A percentile compares a stretch with the other conserved stretches of the same genome.
Conservation (phyloP, 2,113 vertebrate species). For the Puffinus mauretanicus region DNA sequence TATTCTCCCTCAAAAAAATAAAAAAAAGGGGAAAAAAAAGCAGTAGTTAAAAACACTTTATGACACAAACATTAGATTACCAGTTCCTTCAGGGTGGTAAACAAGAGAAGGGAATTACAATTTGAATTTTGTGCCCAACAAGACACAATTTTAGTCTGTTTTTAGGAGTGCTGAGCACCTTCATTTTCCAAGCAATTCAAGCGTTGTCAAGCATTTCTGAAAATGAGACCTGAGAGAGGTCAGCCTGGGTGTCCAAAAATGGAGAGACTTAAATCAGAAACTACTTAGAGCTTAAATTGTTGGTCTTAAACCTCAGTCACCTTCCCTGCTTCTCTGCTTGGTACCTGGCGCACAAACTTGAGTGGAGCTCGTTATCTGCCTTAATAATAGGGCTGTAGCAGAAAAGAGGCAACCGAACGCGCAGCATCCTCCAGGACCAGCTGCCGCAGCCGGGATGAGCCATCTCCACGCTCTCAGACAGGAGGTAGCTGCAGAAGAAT, state of each 20-base stretch:
- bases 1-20: background rate
- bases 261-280: background rate
- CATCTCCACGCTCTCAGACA: background rate
- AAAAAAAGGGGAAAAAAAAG: background rate
- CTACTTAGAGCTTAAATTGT: background rate
- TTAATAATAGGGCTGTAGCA: background rate
- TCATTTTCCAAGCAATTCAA: background rate
- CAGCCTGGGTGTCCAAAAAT: background rate
- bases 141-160: background rate
- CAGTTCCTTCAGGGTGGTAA: background rate
- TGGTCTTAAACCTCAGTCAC: background rate
- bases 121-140: background rate
- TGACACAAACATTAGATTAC: background rate
- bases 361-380: background rate
- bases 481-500: background rate
- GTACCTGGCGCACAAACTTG: background rate
- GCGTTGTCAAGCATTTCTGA: background rate
- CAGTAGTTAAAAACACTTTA: background rate
- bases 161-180: background rate
- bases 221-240: background rate
- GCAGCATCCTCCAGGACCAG: background rate
- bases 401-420: background rate
- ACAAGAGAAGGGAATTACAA: background rate
- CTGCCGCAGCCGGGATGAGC: accelerated
- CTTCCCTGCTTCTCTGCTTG: background rate